phyloP scores from a whole-genome alignment of 1,140 invertebrate genomes.

The Heliconius melpomene region DNA sequence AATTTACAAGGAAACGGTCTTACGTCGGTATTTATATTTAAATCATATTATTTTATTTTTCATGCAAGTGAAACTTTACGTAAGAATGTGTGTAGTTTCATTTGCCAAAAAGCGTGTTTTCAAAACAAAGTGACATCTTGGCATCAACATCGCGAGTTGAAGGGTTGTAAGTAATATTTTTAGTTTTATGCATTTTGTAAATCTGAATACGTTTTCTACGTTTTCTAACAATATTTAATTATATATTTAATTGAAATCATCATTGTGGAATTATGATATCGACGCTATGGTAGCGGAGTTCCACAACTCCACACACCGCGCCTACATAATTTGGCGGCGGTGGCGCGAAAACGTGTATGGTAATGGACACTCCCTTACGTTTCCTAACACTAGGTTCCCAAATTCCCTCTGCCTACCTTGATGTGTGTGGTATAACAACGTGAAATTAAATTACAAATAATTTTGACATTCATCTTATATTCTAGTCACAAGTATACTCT shows the following conservation, averaged over 20 bases:
- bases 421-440: too few relatives aligned
- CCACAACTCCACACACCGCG: too few relatives aligned
- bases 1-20: background rate
- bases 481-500: too few relatives aligned
- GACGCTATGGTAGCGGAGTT: too few relatives aligned
- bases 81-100: background rate
- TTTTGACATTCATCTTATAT: too few relatives aligned
- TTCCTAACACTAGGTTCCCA: too few relatives aligned
- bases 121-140: background rate
- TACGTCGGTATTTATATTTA: background rate
- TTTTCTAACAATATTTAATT: background rate
- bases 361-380: too few relatives aligned
- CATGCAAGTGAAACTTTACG: background rate
- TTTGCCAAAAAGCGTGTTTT: conserved; percentile 8
- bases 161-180: background rate
- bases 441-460: too few relatives aligned
- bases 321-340: too few relatives aligned
- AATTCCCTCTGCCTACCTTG: too few relatives aligned
- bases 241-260: background rate
- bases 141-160: background rate
- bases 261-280: too few relatives aligned
- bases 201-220: background rate
- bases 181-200: background rate
- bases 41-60: background rate
- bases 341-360: too few relatives aligned